A percentile compares a stretch with the other conserved stretches of the same genome.
phyloP scores from a whole-genome alignment of 2,888 invertebrate genomes.

The Chloroclystis v-ata region DNA sequence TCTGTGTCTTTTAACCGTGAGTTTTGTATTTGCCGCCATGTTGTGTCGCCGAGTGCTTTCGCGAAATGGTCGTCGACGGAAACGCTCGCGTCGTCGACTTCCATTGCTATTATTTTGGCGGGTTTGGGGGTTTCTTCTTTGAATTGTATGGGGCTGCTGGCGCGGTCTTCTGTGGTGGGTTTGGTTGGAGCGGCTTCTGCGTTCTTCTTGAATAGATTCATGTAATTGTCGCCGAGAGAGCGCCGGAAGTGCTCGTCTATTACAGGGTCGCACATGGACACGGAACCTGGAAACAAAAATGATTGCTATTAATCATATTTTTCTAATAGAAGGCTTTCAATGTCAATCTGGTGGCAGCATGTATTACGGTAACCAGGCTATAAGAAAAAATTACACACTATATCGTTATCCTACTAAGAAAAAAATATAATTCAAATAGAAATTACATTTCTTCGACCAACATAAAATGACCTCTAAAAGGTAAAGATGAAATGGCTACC shows the following conservation, averaged over 20 bases:
- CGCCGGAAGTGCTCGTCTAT: conserved; percentile 97
- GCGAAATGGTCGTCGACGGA: conserved; percentile 95
- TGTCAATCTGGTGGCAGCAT: too few relatives aligned
- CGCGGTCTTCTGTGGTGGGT: conserved; percentile 69
- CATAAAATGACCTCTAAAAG: too few relatives aligned
- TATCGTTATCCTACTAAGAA: too few relatives aligned
- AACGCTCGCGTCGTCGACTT: conserved; percentile 77
- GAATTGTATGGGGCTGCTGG: conserved; percentile 71
- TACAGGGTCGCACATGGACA: conserved; percentile 90
- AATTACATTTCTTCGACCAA: too few relatives aligned
- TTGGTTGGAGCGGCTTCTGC: conserved; percentile 55
- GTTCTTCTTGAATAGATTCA: conserved; percentile 82
- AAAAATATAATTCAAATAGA: too few relatives aligned
- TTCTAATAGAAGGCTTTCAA: too few relatives aligned
- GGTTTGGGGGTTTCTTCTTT: conserved; percentile 60
- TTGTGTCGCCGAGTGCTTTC: conserved; percentile 91
- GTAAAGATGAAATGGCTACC: too few relatives aligned
- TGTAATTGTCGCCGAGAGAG: conserved; percentile 90
- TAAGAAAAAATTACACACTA: too few relatives aligned
- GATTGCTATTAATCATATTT: too few relatives aligned
- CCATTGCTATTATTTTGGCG: conserved; percentile 73
- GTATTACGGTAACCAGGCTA: too few relatives aligned
- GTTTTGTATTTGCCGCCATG: conserved; percentile 86
- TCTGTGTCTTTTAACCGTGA: conserved; percentile 74
- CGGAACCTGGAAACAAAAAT: conserved; percentile 79